Conservation (phyloP, 2,113 vertebrate species). For the Amphilophus citrinellus region DNA sequence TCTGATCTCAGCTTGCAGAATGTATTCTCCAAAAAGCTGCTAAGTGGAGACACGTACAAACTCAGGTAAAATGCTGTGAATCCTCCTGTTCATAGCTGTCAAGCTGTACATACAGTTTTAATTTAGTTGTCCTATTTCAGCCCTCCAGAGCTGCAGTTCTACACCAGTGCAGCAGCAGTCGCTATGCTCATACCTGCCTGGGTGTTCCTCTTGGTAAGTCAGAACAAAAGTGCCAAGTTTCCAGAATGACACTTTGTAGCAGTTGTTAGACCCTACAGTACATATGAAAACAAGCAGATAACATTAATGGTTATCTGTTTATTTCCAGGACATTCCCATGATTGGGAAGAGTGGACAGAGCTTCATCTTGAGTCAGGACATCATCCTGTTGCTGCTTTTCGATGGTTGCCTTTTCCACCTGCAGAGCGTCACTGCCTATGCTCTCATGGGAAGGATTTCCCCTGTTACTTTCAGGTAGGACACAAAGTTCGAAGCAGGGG, state of each 20-base stretch:
- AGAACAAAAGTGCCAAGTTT: neutral
- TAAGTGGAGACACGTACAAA: slow-evolving; percentile 95
- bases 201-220: slow-evolving; percentile 92
- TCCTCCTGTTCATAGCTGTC: neutral
- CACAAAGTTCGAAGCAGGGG: neutral
- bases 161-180: slow-evolving; percentile 92
- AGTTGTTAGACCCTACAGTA: neutral
- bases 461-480: slow-evolving; percentile 96
- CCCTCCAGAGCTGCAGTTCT: slow-evolving; percentile 95
- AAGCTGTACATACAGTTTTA: neutral
- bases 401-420: slow-evolving; percentile 93
- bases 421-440: slow-evolving; percentile 95
- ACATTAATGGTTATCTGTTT: neutral
- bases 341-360: slow-evolving; percentile 84
- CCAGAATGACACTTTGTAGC: neutral
- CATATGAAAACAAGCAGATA: neutral
- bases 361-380: slow-evolving; percentile 88
- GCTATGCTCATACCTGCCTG: slow-evolving; percentile 95
- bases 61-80: slow-evolving; percentile 86
- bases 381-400: slow-evolving; percentile 87
- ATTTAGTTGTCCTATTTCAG: slow-evolving; percentile 67
- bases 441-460: slow-evolving; percentile 95
- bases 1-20: slow-evolving; percentile 90
- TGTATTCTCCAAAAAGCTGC: slow-evolving; percentile 96
- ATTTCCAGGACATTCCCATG: slow-evolving; percentile 80